Evolutionary conservation across 2,797 vertebrate genomes (phyloP).

Genomic region (Chrysolophus pictus): DNA sequence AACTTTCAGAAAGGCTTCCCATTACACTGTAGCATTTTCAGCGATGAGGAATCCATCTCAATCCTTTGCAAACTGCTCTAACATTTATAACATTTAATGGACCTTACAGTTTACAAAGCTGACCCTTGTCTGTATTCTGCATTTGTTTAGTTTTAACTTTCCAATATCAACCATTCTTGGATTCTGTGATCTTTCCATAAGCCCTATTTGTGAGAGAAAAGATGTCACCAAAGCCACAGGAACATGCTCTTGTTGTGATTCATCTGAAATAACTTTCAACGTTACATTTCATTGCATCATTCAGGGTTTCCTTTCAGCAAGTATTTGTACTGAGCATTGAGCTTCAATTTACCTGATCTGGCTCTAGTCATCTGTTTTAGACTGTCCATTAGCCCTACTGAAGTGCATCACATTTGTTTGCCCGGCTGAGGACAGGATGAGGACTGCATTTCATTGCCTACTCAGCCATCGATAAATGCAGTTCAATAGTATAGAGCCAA

Average conservation of each 20-base stretch:
- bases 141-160: neutral
- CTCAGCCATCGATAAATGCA: neutral
- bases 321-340: neutral
- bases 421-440: rapidly evolving
- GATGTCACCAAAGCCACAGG: neutral
- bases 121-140: neutral
- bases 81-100: neutral
- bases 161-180: neutral
- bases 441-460: neutral
- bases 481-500: neutral
- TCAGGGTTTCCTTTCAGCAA: neutral
- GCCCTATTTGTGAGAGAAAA: neutral
- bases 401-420: neutral
- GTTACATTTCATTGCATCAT: neutral
- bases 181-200: neutral
- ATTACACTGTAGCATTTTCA: neutral
- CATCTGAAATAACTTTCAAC: neutral
- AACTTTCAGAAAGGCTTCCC: neutral
- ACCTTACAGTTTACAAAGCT: neutral
- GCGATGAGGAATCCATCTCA: neutral
- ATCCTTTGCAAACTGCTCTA: neutral
- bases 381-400: neutral
- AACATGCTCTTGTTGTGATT: neutral
- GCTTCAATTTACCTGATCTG: neutral
- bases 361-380: neutral